Percentiles rank a stretch among this genome's conserved stretches.
Conservation (phyloP, 2,797 vertebrate genomes). For the Leptodactylus fallax region DNA sequence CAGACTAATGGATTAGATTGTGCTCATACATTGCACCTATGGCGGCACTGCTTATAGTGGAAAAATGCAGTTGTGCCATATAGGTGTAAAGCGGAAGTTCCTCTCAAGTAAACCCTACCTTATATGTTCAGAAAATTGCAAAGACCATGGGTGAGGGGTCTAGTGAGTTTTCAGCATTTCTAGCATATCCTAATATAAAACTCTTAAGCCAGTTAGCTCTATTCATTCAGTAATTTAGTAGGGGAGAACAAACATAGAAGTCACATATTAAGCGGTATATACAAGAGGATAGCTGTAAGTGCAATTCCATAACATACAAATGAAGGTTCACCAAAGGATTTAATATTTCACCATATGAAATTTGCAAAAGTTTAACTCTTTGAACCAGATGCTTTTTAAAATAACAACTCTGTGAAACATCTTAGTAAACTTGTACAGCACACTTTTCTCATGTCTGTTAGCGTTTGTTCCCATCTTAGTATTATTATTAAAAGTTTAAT, state of each 20-base stretch:
- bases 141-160: too few species aligned
- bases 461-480: neutral
- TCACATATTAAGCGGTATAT: neutral
- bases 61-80: too few species aligned
- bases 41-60: too few species aligned
- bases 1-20: too few species aligned
- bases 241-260: neutral
- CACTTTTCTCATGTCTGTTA: neutral
- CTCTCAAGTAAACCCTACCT: too few species aligned
- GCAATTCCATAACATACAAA: neutral
- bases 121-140: too few species aligned
- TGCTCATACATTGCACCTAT: too few species aligned
- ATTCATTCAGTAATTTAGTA: neutral
- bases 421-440: neutral
- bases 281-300: neutral
- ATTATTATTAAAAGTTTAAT: neutral
- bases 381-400: neutral
- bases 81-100: too few species aligned
- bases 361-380: neutral
- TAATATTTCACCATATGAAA: neutral
- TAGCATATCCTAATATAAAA: too few species aligned
- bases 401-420: neutral
- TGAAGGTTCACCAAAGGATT: neutral
- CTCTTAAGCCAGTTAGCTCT: too few species aligned
- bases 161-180: too few species aligned